Conservation (phyloP, 2,113 vertebrate species). For the Campylomormyrus tamandua region DNA sequence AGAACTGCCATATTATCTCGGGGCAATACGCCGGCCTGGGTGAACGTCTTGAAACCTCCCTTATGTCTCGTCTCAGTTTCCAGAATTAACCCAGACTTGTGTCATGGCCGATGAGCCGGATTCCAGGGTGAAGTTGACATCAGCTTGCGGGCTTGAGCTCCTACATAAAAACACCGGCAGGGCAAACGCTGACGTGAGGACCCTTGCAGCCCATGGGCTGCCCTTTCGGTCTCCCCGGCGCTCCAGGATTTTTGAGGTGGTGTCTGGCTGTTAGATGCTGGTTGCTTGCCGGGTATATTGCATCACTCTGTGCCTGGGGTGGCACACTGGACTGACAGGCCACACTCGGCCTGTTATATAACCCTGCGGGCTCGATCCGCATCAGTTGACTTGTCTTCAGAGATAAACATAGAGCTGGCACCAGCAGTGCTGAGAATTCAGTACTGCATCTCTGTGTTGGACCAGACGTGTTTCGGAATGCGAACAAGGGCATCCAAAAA, state of each 20-base stretch:
- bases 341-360: neutral
- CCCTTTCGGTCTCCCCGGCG: constrained; percentile 43
- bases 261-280: constrained; percentile 24
- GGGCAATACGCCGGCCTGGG: neutral
- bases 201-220: constrained; percentile 57
- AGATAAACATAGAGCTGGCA: neutral
- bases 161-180: constrained; percentile 51
- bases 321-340: neutral
- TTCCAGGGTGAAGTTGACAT: constrained; percentile 37
- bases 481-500: neutral
- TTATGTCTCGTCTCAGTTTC: neutral
- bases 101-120: neutral
- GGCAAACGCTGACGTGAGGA: constrained; percentile 44
- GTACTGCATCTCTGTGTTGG: neutral
- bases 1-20: neutral
- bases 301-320: neutral
- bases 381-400: neutral
- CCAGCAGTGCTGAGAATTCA: neutral
- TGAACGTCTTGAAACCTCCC: neutral
- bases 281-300: neutral
- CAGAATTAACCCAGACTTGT: neutral
- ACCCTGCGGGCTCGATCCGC: neutral
- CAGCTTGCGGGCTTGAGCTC: constrained; percentile 53
- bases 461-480: neutral
- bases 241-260: constrained; percentile 33